Evolutionary conservation across 1,140 invertebrate species (phyloP), one percentile per base, ranked within the genome.

Genomic region (Drosophila melanica): DNA sequence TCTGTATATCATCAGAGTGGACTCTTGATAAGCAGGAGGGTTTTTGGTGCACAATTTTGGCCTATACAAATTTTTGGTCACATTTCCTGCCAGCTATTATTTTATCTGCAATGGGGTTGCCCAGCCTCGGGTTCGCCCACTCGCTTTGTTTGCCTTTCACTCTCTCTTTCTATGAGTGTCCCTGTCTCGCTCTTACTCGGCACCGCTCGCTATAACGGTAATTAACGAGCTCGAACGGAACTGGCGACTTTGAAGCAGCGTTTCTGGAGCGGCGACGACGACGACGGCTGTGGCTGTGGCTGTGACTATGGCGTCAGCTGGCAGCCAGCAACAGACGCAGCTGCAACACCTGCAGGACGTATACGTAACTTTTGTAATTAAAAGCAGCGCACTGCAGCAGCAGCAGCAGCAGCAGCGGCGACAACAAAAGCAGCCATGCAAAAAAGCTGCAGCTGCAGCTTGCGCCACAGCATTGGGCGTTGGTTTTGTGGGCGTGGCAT

Each of bases 281-380:
- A 12, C 42, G 23, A 30, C 50, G 33, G 11, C 33, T 16, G 16
- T 44, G 10, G 18, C 50, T 65, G 41, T 47, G 44, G 11, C 33
- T 16, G 16, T 44, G 10, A n/a, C 50, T 65, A 35, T 47, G 44
- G 57, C 51, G 30, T 30, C 67, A 58, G 27, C 67, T 71, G 77
- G 54, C 76, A 78, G 54, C 23, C 57, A 30, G 35, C 35, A 18
- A 45, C 81, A 73, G 72, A 58, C 64, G 64, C 81, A 86, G 81
- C 75, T 86, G 81, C 82, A 86, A 78, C 81, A 86, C 81, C 81
- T 86, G 82, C 81, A 86, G 79, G 70, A 79, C 81, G 82, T 86
- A 86, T 87, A 86, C 82, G 81, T 86, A 86, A 86, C 81, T 86
- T 86, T 86, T 87, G 81, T 86, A 86, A 86, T 86, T 86, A 86